phyloP scores from a whole-genome alignment of 2,888 invertebrate species.

The Zhuqinia jingwanae region DNA sequence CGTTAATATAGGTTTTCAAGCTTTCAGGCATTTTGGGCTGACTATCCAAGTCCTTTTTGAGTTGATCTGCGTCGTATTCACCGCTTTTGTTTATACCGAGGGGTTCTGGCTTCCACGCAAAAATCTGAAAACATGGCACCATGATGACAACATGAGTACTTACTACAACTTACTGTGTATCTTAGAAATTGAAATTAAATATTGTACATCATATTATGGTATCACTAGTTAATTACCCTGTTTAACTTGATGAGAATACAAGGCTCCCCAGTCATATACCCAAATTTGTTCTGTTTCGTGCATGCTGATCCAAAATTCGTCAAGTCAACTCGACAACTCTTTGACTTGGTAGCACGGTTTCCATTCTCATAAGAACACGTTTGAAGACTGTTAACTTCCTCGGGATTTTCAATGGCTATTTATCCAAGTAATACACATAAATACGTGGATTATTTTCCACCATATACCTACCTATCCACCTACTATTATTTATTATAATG shows the following conservation, averaged over 20 bases:
- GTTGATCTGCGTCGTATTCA: slow-evolving; percentile 84
- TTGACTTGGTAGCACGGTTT: slow-evolving; percentile 83
- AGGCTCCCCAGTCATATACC: slow-evolving; percentile 91
- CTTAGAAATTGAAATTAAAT: not conserved
- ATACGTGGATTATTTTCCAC: too few relatives aligned
- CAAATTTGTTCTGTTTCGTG: slow-evolving; percentile 89
- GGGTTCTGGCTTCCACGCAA: slow-evolving; percentile 91
- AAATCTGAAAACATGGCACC: slow-evolving; percentile 87
- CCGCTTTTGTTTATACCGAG: slow-evolving; percentile 58
- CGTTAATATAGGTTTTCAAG: not conserved
- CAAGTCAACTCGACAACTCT: slow-evolving; percentile 91
- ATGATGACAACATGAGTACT: slow-evolving; percentile 70
- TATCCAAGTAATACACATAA: too few relatives aligned
- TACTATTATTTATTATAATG: too few relatives aligned
- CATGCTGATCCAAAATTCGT: slow-evolving; percentile 87
- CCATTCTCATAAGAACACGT: slow-evolving; percentile 85
- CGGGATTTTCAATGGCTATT: slow-evolving; percentile 52
- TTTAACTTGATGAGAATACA: slow-evolving; percentile 98
- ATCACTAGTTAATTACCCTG: slow-evolving; percentile 87
- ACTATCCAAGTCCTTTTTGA: slow-evolving; percentile 85
- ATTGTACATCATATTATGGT: not conserved
- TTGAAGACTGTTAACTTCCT: slow-evolving; percentile 34
- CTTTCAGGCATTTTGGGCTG: slow-evolving; percentile 78
- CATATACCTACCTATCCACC: too few relatives aligned
- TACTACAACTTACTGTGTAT: not conserved